Evolutionary conservation across 2,113 vertebrate species (phyloP).

Genomic region (Upupa epops): DNA sequence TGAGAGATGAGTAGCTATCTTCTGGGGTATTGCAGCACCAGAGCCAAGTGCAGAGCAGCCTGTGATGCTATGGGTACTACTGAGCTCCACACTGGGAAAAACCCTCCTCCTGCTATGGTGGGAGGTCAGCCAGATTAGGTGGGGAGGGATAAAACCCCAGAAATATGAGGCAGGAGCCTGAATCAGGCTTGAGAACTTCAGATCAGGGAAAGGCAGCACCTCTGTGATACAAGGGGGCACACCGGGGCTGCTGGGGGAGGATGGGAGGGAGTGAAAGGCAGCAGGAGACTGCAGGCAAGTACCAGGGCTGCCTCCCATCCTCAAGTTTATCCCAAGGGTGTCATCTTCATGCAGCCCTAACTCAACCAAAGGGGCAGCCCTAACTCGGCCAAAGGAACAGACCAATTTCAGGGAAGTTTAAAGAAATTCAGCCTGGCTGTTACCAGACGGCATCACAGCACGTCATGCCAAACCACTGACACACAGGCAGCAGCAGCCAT

Average conservation of each 20-base stretch:
- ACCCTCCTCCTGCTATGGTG: background rate
- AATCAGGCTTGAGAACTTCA: accelerated
- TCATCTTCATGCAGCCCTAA: background rate
- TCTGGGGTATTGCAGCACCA: background rate
- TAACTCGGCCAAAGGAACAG: background rate
- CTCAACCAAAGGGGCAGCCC: background rate
- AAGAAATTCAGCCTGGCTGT: background rate
- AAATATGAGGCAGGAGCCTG: background rate
- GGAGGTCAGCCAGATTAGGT: background rate
- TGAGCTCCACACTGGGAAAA: background rate
- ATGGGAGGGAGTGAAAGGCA: background rate
- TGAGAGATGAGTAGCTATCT: accelerated
- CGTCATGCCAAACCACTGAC: background rate
- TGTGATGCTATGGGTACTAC: background rate
- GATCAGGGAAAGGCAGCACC: background rate
- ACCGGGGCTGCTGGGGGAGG: background rate
- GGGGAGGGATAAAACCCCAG: background rate
- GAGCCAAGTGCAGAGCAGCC: background rate
- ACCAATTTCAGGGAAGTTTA: background rate
- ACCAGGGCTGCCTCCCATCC: background rate
- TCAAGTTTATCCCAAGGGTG: background rate
- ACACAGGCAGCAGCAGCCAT: background rate
- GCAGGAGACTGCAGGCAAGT: accelerated
- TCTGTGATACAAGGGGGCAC: background rate
- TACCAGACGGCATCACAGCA: background rate